These are phyloP conservation scores for Gambusia holbrooki DNA, from an alignment of 2,113 vertebrate genomes.

Conservation along the genomic window DNA sequence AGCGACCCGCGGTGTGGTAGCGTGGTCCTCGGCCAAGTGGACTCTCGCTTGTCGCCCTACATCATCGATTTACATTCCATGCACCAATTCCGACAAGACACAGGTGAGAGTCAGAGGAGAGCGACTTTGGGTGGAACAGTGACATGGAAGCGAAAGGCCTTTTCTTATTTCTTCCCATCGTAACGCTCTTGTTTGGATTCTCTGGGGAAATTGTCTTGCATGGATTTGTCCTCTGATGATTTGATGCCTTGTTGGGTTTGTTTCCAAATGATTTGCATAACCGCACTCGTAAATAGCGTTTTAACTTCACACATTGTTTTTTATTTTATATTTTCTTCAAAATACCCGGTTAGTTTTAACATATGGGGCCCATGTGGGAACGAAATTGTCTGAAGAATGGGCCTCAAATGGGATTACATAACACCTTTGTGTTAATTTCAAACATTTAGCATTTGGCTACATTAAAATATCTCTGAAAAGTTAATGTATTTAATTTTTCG, in stretches of 20 bases:
- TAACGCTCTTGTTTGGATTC: background rate
- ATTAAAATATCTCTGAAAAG: no score
- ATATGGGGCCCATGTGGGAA: background rate
- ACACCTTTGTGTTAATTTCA: no score
- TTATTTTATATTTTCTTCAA: background rate
- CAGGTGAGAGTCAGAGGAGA: constrained; percentile 78
- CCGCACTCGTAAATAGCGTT: background rate
- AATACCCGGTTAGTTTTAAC: background rate
- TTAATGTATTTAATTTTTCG: no score
- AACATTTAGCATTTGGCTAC: no score
- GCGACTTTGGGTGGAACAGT: background rate
- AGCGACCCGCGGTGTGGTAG: constrained; percentile 90
- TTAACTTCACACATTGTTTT: background rate
- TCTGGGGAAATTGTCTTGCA: background rate
- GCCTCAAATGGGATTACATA: no score
- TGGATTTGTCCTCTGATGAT: background rate
- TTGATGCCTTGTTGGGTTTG: background rate
- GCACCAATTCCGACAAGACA: constrained; percentile 96
- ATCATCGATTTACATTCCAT: constrained; percentile 95
- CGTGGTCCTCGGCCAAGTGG: constrained; percentile 93
- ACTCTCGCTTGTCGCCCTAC: constrained; percentile 90
- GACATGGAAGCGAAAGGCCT: constrained; percentile 36
- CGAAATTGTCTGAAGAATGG: background rate
- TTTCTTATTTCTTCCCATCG: background rate
- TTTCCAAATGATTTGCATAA: background rate